These are phyloP conservation scores for Pristionchus pacificus DNA, from an alignment of 1,140 invertebrate genomes.

Conservation along the genomic window DNA sequence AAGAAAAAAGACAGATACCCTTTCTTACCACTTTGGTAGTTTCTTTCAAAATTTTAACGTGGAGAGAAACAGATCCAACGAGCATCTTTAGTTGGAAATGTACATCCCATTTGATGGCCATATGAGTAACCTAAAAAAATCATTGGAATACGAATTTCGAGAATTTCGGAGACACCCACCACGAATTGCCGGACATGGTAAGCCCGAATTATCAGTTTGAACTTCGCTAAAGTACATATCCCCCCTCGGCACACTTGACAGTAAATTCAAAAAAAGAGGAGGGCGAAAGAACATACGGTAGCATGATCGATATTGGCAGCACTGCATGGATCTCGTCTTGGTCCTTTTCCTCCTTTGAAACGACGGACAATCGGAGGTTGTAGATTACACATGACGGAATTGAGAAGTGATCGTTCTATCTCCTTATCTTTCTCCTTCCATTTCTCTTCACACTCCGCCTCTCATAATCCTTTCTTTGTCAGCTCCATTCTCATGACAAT, in stretches of 20 bases:
- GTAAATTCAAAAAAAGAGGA: conserved; percentile 10
- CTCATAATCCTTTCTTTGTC: too few relatives aligned
- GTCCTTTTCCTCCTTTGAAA: neutral
- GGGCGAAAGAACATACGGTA: neutral
- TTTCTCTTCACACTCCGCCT: too few relatives aligned
- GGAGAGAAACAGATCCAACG: conserved; percentile 24
- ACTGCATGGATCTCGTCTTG: neutral
- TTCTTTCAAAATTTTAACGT: conserved; percentile 25
- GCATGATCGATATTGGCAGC: neutral
- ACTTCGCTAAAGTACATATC: neutral
- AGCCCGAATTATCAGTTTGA: too few relatives aligned
- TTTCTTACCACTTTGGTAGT: conserved; percentile 23
- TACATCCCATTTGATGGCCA: conserved; percentile 34
- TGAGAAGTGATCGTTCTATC: too few relatives aligned
- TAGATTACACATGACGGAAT: too few relatives aligned
- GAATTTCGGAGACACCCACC: too few relatives aligned
- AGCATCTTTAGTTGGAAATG: conserved; percentile 30
- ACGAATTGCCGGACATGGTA: too few relatives aligned
- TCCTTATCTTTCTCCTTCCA: too few relatives aligned
- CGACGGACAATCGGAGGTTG: too few relatives aligned
- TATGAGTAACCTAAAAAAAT: conserved; percentile 12
- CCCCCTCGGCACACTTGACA: conserved; percentile 8
- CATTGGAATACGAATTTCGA: neutral
- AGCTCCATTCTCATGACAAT: too few relatives aligned
- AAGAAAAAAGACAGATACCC: neutral